Evolutionary conservation across 2,113 vertebrate genomes (phyloP).

Genomic region (Mustelus asterias): DNA sequence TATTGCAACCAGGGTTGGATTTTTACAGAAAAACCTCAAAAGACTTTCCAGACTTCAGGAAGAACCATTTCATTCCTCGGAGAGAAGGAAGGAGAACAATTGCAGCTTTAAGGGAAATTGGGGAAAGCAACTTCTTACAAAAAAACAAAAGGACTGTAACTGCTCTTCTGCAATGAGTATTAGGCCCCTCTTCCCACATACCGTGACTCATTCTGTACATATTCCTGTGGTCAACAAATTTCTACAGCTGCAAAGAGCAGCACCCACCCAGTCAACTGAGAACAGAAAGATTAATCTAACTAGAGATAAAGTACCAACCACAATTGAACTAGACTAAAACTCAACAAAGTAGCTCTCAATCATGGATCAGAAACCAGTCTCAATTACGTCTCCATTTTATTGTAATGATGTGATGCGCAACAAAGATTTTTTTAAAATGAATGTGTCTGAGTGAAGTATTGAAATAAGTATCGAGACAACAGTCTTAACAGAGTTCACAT

Average conservation of each 20-base stretch:
- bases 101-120: background rate
- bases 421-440: background rate
- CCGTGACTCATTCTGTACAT: constrained; percentile 53
- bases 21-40: background rate
- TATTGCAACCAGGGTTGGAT: background rate
- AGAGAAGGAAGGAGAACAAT: background rate
- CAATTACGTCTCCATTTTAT: background rate
- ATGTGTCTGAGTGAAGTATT: background rate
- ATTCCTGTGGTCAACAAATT: constrained; percentile 49
- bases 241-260: constrained; percentile 44
- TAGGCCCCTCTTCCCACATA: constrained; percentile 43
- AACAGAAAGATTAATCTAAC: constrained; percentile 6
- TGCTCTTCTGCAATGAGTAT: constrained; percentile 44
- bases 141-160: constrained; percentile 13
- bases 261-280: background rate
- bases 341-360: background rate
- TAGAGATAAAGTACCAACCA: constrained; percentile 10
- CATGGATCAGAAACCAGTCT: background rate
- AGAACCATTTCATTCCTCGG: background rate
- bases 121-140: constrained; percentile 14
- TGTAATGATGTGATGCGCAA: background rate
- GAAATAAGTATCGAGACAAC: background rate
- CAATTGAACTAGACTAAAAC: constrained; percentile 20
- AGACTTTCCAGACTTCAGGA: background rate
- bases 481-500: background rate